Base-by-base conservation (phyloP, 37 sponge, comb jelly and placozoan genomes). In the Amphimedon queenslandica region DNA sequence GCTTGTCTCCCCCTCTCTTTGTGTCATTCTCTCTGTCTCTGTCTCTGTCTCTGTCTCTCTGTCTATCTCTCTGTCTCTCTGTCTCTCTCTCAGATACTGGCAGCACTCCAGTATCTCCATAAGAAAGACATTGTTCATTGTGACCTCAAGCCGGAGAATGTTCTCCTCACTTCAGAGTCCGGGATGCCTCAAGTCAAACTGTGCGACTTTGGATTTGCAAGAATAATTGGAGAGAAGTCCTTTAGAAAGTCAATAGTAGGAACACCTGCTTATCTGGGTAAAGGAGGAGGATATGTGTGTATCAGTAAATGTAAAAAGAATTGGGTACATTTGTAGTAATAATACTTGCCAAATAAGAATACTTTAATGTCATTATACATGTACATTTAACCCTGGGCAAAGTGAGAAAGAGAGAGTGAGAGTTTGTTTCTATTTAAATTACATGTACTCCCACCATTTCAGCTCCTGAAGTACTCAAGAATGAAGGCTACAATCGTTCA, bases 121-220 rank as follows among this genome's bases (percentile, higher is more conserved):
- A 80, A 81, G 57, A 85, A 86, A 77, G 89, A 94, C 71, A 88
- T 97, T 3, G 99, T 94, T 24, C 99, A 97, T 79, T 97, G 99
- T 77, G 99, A 97, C 73, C 80, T 97, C 71, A 97, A 97, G 71
- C 94, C 99, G 37, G 99, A 97, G 83, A 97, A 97, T 64, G 99
- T 97, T 20, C 88, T 97, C 18, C 90, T 97, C 33, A 86, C 92
- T 1, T 84, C 91, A 18, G 79, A 91, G 56, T 58, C 28, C 38
- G 69, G 80, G 18, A 39, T 88, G 66, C 84, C 88, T 32, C 84
- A 83, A 69, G 84, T 88, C 5, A 97, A 97, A 64, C 80, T 97
- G 67, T 97, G 99, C 47, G 99, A 97, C 73, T 97, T 97, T 86
- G 99, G 99, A 30, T 97, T 94, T 82, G 99, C 99, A 57, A 88